These are phyloP conservation scores for Palythoa grandis DNA, from an alignment of 92 coral and sea anemone species.

Conservation along the genomic window DNA sequence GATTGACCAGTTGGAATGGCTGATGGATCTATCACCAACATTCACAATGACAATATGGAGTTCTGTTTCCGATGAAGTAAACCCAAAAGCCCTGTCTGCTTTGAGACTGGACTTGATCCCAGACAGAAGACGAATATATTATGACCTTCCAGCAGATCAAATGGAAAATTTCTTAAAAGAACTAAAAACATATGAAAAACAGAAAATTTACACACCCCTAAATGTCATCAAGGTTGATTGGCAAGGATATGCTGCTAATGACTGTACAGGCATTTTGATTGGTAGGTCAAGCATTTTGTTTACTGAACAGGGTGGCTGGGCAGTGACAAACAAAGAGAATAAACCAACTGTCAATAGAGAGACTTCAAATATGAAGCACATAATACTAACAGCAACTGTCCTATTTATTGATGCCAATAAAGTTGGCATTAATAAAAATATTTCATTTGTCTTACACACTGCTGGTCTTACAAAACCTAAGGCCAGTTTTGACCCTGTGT, in stretches of 20 bases:
- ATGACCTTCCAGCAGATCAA: slow-evolving; percentile 81
- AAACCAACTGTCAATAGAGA: neutral
- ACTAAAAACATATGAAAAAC: slow-evolving; percentile 15
- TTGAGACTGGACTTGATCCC: slow-evolving; percentile 51
- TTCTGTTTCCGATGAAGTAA: slow-evolving; percentile 57
- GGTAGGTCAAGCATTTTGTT: slow-evolving; percentile 74
- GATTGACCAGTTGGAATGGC: slow-evolving; percentile 74
- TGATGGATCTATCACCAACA: slow-evolving; percentile 68
- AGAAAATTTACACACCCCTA: neutral
- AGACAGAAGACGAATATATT: slow-evolving; percentile 72
- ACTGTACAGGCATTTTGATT: slow-evolving; percentile 68
- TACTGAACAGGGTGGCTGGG: slow-evolving; percentile 74
- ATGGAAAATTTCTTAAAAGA: slow-evolving; percentile 42
- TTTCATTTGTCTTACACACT: slow-evolving; percentile 18
- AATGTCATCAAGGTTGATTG: slow-evolving; percentile 29
- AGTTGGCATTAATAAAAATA: slow-evolving; percentile 1
- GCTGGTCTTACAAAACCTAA: neutral
- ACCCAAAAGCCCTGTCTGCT: slow-evolving; percentile 64
- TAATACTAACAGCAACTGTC: slow-evolving; percentile 17
- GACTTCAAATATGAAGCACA: slow-evolving; percentile 5
- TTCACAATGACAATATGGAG: slow-evolving; percentile 91
- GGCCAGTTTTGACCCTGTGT: neutral
- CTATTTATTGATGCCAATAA: slow-evolving; percentile 15
- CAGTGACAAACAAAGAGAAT: slow-evolving; percentile 45
- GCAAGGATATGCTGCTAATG: slow-evolving; percentile 28